These are phyloP conservation scores for Ophonus ardosiacus DNA, from an alignment of 2,888 invertebrate species.

Conservation along the genomic window DNA sequence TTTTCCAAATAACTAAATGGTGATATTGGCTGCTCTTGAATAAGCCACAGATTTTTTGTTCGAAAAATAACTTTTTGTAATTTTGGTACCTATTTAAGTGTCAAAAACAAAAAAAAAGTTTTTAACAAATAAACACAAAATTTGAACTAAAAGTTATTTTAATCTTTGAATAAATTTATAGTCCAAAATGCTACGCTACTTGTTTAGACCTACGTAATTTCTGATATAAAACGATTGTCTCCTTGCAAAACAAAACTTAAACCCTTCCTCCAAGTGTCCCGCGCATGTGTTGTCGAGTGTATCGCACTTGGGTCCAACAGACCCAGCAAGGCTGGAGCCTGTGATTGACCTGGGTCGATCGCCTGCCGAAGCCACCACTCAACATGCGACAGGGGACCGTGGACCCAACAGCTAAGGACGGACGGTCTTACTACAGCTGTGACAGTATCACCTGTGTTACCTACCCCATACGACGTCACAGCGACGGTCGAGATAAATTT, in stretches of 20 bases:
- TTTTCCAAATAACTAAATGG: too few species aligned
- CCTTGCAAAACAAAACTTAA: neutral
- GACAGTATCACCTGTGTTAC: slow-evolving; percentile 59
- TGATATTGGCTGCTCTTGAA: too few species aligned
- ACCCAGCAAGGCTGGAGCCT: slow-evolving; percentile 65
- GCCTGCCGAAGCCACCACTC: slow-evolving; percentile 74
- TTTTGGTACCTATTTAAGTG: too few species aligned
- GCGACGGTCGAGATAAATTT: neutral
- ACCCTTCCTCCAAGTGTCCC: neutral
- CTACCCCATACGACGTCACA: slow-evolving; percentile 40
- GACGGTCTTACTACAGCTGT: slow-evolving; percentile 47
- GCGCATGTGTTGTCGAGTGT: slow-evolving; percentile 1
- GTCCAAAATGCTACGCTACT: too few species aligned
- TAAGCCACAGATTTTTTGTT: too few species aligned
- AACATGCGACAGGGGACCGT: slow-evolving; percentile 78
- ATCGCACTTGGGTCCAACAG: slow-evolving; percentile 68
- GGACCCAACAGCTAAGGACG: slow-evolving; percentile 76
- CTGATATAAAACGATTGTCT: neutral
- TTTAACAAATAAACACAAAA: too few species aligned
- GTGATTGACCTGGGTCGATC: slow-evolving; percentile 71
- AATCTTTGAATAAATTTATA: too few species aligned
- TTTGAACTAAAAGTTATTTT: too few species aligned
- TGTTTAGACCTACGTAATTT: too few species aligned
- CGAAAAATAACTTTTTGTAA: too few species aligned
- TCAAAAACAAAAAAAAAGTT: too few species aligned